Evolutionary conservation across 2,888 invertebrate species (phyloP), one percentile per base, ranked within the genome.

Genomic region (Andrena chrysosceles): DNA sequence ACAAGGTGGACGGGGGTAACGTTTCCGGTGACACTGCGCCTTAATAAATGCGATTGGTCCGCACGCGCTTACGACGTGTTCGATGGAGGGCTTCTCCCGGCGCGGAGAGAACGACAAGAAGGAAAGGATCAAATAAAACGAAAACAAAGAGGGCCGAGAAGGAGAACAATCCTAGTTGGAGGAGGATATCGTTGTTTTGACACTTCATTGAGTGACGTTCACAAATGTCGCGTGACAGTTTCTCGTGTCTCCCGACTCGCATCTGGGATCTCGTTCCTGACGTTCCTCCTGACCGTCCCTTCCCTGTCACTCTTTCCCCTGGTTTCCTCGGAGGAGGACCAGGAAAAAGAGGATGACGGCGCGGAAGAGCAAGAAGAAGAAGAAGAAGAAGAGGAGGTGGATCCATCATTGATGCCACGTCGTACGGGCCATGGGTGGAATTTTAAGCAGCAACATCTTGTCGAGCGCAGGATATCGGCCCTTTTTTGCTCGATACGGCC

Each of bases 391-490:
- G 80, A 75, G 63, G 56, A 86, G 86, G 89, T 87, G 89, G 88
- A 92, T 92, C 89, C 90, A 91, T 92, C 91, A 92, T 91, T 90
- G 91, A 91, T 91, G 90, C 81, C 89, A 89, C 89, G 89, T 91
- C 90, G 88, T 83, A 83, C 84, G 85, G 84, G 77, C 80, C 87
- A 86, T 73, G 88, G 81, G 69, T 88, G 88, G 92, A 92, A 92
- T 92, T 91, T 92, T 91, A 92, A 92, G 90, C 91, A 91, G 91
- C 87, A 79, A 90, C 91, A 88, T 91, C 88, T 91, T 87, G 90
- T 90, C 88, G 85, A 76, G 78, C 81, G 66, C 83, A 35, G 85
- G 85, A 87, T 86, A 88, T 90, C 86, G 86, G 84, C 64, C 72
- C 83, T 84, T 91, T 91, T 92, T 92, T 92, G 86, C 87, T 83